Conservation (phyloP, 2,797 vertebrate species). For the Hybognathus amarus region DNA sequence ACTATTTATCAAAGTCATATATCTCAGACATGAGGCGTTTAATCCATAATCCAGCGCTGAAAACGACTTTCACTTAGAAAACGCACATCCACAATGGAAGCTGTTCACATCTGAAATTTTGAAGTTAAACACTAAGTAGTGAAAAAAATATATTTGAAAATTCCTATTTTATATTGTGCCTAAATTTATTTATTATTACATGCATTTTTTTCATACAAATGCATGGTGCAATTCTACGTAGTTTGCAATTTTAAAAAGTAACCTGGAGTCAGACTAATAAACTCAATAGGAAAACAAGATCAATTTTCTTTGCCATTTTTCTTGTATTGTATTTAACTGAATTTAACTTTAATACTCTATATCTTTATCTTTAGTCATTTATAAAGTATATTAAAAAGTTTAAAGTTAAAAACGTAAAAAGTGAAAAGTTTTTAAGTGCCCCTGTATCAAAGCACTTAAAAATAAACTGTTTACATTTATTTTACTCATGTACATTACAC, state of each 20-base stretch:
- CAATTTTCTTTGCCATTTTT: not conserved
- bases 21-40: not conserved
- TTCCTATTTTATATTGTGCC: not conserved
- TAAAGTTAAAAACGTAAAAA: no score
- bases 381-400: no score
- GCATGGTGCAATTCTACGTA: not conserved
- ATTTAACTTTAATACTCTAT: not conserved
- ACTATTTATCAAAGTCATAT: not conserved
- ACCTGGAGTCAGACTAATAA: not conserved
- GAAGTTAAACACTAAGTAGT: no score
- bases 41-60: not conserved
- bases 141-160: not conserved
- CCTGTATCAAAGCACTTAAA: not conserved
- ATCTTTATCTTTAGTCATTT: no score
- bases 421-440: no score
- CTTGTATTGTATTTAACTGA: no score
- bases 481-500: not conserved
- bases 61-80: no score
- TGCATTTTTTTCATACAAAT: not conserved
- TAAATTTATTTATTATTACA: not conserved
- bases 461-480: not conserved
- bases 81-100: no score
- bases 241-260: not conserved
- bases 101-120: no score
- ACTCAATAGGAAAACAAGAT: not conserved